Percentiles rank a stretch among this genome's conserved stretches.
These are phyloP conservation scores for Tachycineta bicolor DNA, from an alignment of 2,113 vertebrate genomes.

Conservation along the genomic window DNA sequence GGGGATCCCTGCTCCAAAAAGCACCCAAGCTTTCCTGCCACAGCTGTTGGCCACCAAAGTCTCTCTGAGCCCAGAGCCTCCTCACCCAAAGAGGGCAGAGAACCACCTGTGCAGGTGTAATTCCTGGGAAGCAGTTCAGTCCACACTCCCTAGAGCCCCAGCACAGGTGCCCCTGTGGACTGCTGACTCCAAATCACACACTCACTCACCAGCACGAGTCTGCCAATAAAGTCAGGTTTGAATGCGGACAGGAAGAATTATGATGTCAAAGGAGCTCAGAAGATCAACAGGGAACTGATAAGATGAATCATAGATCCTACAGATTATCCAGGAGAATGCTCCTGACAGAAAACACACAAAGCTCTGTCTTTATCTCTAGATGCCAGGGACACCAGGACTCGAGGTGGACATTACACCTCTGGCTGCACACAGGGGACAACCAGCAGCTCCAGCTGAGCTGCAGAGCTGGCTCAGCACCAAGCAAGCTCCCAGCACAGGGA, in stretches of 20 bases:
- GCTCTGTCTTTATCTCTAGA: background rate
- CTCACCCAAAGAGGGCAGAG: background rate
- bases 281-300: background rate
- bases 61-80: background rate
- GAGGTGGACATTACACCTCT: background rate
- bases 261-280: background rate
- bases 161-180: background rate
- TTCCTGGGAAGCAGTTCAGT: accelerated
- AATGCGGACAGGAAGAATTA: background rate
- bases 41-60: background rate
- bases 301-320: background rate
- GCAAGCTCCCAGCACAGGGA: background rate
- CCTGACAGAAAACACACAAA: background rate
- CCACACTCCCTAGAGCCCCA: accelerated
- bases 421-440: background rate
- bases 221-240: background rate
- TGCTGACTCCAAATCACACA: background rate
- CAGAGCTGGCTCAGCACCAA: background rate
- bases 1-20: background rate
- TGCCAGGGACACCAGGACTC: background rate
- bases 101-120: background rate
- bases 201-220: background rate
- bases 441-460: background rate
- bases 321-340: accelerated
- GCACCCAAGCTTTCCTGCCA: background rate